Evolutionary conservation across 2,113 vertebrate genomes (phyloP), one percentile per base, ranked within the genome.

Genomic region (Tinamus guttatus): DNA sequence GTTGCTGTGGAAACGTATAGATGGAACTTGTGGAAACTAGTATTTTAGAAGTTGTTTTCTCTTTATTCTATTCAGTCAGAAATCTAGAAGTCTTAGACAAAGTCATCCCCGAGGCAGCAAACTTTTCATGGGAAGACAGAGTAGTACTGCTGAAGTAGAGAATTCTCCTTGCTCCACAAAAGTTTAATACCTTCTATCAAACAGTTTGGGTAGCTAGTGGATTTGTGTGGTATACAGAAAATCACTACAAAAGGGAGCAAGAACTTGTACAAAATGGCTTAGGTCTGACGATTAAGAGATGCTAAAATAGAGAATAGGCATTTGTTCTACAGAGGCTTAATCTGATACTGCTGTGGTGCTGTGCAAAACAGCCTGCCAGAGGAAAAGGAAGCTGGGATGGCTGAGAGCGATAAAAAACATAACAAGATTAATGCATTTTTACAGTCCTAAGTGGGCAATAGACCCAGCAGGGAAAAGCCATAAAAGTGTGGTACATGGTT

Each of bases 371-470:
- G 25, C 49, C 70, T 89, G 25, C 12, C 27, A 34, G 21, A 95
- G 52, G 81, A 93, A 32, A 92, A 89, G 34, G 19, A 34, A 86
- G 28, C 6, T 68, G 80, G 32, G 34, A 81, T 87, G 28, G 34
- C 74, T 87, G 62, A 88, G 41, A 88, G 64, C 21, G 52, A 60
- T 95, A 92, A 93, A 94, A 94, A 86, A 38, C 15, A 49, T 69
- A 89, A 81, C 58, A 82, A 41, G 41, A 89, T 93, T 65, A 65
- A 56, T 45, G 40, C 38, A 74, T 64, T 36, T 97, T 95, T 93
- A 68, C n/a, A 87, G 24, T 92, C 86, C 59, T 76, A 89, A 95
- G 71, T 85, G 84, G 64, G 75, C 75, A 94, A 95, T 89, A 95
- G 75, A 80, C 70, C 19, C 78, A 95, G 81, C 49, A 77, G 86